Evolutionary conservation across 2,888 invertebrate genomes (phyloP), one percentile per base, ranked within the genome.

Genomic region (Abscondita cerata): DNA sequence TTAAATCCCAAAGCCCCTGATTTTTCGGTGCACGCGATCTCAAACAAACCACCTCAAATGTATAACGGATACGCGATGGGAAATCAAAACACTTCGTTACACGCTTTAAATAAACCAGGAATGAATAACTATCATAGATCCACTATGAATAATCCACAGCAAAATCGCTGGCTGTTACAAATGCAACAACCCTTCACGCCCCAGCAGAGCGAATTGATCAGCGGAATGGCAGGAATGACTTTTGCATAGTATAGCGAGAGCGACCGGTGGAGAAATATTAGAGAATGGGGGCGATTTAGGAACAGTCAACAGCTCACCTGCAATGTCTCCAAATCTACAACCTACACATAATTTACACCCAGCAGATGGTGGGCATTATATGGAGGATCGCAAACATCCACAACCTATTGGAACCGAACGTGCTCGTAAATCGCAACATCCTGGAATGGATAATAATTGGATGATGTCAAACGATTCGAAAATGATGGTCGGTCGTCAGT

Each of bases 361-460:
- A 11, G 65, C 59, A 12, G 70, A 71, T 47, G n/a, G n/a, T n/a
- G 63, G 38, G 52, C 72, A 73, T 57, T 73, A 75, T 62, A 71
- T 81, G 41, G 84, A 84, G 65, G 84, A 84, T 62, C 77, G 84
- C 20, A 87, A 89, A 80, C 81, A 83, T 47, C 76, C 75, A 15
- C 79, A 77, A 62, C 93, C 93, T 52, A 93, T 93, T 77, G 93
- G 93, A 68, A 93, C 92, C 0, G 93, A 93, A 81, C 85, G 93
- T 72, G 88, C 89, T 34, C 87, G 90, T 85, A 90, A 90, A 77
- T 85, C 73, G 9, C 76, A 72, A 48, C 75, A 73, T 62, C 73
- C 73, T 16, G 61, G 64, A 47, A 72, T 69, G 13, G 69, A 68
- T 19, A 64, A 62, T 67, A 80, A 75, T 66, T 83, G 83, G 83